phyloP scores from a whole-genome alignment of 2,113 vertebrate species.

The Menidia beryllina region DNA sequence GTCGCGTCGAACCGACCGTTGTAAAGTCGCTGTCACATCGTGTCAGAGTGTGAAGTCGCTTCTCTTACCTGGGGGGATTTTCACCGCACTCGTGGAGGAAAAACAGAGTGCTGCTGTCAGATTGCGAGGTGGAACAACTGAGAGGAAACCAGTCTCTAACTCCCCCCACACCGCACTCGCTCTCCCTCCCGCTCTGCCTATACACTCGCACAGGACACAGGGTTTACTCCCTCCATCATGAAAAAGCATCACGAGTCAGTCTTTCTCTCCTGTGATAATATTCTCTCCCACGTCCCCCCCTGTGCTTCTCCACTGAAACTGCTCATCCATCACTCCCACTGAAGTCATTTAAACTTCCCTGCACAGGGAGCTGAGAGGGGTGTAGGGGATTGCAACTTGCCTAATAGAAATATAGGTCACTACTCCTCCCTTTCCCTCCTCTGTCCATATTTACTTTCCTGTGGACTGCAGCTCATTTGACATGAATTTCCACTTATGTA shows the following conservation, averaged over 20 bases:
- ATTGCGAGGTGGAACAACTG: slow-evolving; percentile 45
- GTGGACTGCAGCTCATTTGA: neutral
- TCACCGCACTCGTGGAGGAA: slow-evolving; percentile 29
- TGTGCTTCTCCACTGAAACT: neutral
- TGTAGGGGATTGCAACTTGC: slow-evolving; percentile 25
- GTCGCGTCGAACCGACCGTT: neutral
- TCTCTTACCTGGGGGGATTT: slow-evolving; percentile 65
- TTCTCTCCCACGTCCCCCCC: neutral
- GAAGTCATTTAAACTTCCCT: neutral
- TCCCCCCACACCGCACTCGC: neutral
- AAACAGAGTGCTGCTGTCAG: slow-evolving; percentile 34
- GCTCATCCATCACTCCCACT: slow-evolving; percentile 30
- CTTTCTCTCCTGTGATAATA: slow-evolving; percentile 1
- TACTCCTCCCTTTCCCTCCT: neutral
- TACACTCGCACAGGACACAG: slow-evolving; percentile 17
- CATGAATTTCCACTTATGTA: slow-evolving; percentile 5
- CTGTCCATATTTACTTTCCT: neutral
- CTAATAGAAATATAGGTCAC: slow-evolving; percentile 28
- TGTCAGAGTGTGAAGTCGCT: slow-evolving; percentile 27
- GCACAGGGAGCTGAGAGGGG: no score
- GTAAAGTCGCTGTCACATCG: slow-evolving; percentile 29
- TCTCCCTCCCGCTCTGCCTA: slow-evolving; percentile 6
- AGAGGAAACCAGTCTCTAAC: slow-evolving; percentile 31
- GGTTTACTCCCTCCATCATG: slow-evolving; percentile 14
- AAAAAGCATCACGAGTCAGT: slow-evolving; percentile 17